Percentiles rank a stretch among this genome's conserved stretches.
phyloP scores from a whole-genome alignment of 2,888 invertebrate genomes.

The Eugnorisma glareosa region DNA sequence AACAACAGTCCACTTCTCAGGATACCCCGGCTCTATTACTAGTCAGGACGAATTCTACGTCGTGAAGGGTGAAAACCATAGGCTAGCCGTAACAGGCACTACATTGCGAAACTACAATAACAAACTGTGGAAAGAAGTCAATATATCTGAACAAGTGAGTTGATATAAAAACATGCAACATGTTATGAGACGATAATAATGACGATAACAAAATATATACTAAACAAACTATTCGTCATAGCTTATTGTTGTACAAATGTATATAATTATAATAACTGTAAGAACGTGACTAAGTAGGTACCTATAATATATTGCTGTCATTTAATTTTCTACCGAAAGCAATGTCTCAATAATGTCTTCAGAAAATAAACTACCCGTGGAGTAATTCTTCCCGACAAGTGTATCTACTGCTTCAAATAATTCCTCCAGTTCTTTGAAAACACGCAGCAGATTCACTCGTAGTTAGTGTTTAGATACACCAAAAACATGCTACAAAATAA shows the following conservation, averaged over 20 bases:
- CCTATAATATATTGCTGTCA: background rate
- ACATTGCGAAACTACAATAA: constrained; percentile 94
- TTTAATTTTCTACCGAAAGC: background rate
- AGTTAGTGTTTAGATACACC: background rate
- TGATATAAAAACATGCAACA: background rate
- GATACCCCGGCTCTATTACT: constrained; percentile 95
- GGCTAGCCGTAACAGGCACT: constrained; percentile 94
- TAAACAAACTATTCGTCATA: constrained; percentile 15
- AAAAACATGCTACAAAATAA: background rate
- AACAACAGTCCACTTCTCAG: constrained; percentile 93
- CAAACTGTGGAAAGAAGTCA: constrained; percentile 92
- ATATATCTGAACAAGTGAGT: constrained; percentile 91
- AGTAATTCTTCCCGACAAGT: background rate
- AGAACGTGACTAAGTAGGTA: background rate
- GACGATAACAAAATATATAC: background rate
- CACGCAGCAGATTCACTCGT: background rate
- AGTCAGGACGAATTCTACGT: constrained; percentile 96
- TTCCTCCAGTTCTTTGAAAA: background rate
- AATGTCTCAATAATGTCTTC: no score
- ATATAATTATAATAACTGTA: background rate
- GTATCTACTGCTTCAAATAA: background rate
- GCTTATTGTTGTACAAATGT: background rate
- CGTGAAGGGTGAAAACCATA: constrained; percentile 90
- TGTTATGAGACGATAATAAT: background rate
- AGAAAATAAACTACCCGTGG: background rate